Conservation (phyloP, 1,140 invertebrate species). For the Microplitis mediator region DNA sequence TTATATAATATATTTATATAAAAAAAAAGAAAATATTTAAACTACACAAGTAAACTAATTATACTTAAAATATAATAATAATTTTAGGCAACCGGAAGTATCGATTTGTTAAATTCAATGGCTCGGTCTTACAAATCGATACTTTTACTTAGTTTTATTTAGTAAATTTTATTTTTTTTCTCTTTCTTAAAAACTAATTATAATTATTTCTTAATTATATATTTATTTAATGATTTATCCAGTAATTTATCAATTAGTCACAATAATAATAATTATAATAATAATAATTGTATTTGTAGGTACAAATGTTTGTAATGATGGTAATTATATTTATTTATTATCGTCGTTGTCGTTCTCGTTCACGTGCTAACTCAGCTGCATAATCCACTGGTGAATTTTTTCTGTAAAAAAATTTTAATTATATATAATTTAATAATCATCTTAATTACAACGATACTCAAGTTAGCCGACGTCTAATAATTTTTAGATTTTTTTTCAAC, state of each 20-base stretch:
- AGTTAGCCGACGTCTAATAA: too few relatives aligned
- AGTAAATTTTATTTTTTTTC: background rate
- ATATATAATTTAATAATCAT: too few relatives aligned
- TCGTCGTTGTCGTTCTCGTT: slow-evolving; percentile 59
- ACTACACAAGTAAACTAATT: too few relatives aligned
- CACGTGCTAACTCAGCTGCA: slow-evolving; percentile 56
- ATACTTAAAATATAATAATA: too few relatives aligned
- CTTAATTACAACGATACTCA: too few relatives aligned
- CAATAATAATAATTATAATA: background rate
- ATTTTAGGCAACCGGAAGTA: too few relatives aligned
- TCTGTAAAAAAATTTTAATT: slow-evolving; percentile 37
- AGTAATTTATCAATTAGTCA: background rate
- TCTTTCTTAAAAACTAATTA: background rate
- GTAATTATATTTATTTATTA: slow-evolving; percentile 36
- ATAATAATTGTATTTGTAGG: slow-evolving; percentile 23
- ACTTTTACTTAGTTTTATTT: too few relatives aligned
- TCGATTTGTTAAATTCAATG: background rate
- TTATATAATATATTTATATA: background rate
- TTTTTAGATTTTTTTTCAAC: too few relatives aligned
- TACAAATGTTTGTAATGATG: slow-evolving; percentile 38
- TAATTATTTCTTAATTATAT: background rate
- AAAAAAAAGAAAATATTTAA: too few relatives aligned
- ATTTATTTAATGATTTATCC: too few relatives aligned
- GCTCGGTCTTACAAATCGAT: too few relatives aligned
- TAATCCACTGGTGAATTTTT: slow-evolving; percentile 57